These are phyloP conservation scores for Stegastes partitus DNA, from an alignment of 2,113 vertebrate species.

Conservation along the genomic window DNA sequence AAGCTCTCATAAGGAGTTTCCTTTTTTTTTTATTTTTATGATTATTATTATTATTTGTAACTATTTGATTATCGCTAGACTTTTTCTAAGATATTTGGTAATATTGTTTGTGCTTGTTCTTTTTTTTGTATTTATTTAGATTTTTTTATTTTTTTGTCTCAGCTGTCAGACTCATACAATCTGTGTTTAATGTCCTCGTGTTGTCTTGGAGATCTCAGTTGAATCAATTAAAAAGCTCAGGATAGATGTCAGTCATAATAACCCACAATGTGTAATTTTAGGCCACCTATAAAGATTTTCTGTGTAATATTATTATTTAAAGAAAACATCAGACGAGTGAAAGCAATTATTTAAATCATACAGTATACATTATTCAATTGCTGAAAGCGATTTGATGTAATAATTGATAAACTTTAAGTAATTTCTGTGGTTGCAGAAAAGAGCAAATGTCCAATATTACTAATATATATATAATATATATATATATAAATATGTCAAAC, in stretches of 20 bases:
- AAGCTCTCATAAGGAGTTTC: constrained; percentile 32
- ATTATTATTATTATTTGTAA: constrained; percentile 53
- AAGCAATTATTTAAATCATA: constrained; percentile 25
- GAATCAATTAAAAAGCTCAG: constrained; percentile 83
- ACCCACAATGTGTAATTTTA: constrained; percentile 59
- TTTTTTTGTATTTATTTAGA: constrained; percentile 53
- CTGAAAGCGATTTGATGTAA: constrained; percentile 15
- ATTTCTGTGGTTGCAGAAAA: constrained; percentile 41
- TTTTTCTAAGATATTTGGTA: constrained; percentile 58
- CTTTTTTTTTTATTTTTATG: too few species aligned
- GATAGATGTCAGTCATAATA: constrained; percentile 77
- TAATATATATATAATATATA: constrained; percentile 46
- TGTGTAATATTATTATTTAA: constrained; percentile 39
- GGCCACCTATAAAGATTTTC: constrained; percentile 48
- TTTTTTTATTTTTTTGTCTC: constrained; percentile 31
- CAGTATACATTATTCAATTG: constrained; percentile 29
- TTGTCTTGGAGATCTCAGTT: constrained; percentile 60
- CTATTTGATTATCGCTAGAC: constrained; percentile 30
- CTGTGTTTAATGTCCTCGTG: constrained; percentile 52
- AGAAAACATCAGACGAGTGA: constrained; percentile 35
- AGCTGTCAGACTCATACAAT: constrained; percentile 46
- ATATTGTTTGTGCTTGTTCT: constrained; percentile 25
- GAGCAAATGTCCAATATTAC: constrained; percentile 40
- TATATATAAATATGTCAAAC: constrained; percentile 35
- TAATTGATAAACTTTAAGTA: constrained; percentile 15